Base-by-base conservation (phyloP, 1,140 invertebrate species). In the Carposina sasakii region DNA sequence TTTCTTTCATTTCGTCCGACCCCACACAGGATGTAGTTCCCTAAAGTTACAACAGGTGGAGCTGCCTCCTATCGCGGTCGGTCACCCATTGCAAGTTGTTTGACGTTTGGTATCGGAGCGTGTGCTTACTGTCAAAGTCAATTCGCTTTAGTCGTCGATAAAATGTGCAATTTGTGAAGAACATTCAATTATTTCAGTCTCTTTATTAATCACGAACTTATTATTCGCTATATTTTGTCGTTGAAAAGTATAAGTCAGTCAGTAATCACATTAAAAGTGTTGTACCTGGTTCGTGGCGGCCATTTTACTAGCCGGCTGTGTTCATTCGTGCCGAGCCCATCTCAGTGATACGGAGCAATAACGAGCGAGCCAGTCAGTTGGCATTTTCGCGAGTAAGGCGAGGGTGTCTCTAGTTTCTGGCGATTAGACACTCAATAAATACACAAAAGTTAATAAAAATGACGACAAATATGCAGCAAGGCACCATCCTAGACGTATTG, bases 401-500 rank as follows among this genome's bases (percentile, higher is more conserved):
- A 70, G 81, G 74, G 78, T 81, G 77, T 81, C 66, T 68, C 54
- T 76, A 73, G 72, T 81, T 79, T 75, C 74, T 79, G 75, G 67
- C 63, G 57, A 72, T 82, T 85, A 84, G 71, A 65, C 67, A 61
- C 61, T 61, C 61, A 52, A 66, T 69, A 71, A 70, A 79, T 65
- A 85, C 69, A 76, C 62, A 76, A 68, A 75, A 81, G 69, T 79
- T 66, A 54, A 67, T 71, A 72, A 90, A 90, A 86, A 95, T 95
- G 93, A 92, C 93, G 87, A 90, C 92, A 68, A 94, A 93, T 87
- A 90, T 94, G 87, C 91, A 91, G 76, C 89, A 90, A 69, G 93
- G 93, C 69, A 93, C 93, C 66, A 90, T 98, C 58, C 88, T 98
- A 72, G 96, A 98, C 88, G 95, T 97, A 66, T 90, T 99, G 60